Evolutionary conservation across 2,113 vertebrate species (phyloP), one percentile per base, ranked within the genome.

Genomic region (Anthoscopus minutus): DNA sequence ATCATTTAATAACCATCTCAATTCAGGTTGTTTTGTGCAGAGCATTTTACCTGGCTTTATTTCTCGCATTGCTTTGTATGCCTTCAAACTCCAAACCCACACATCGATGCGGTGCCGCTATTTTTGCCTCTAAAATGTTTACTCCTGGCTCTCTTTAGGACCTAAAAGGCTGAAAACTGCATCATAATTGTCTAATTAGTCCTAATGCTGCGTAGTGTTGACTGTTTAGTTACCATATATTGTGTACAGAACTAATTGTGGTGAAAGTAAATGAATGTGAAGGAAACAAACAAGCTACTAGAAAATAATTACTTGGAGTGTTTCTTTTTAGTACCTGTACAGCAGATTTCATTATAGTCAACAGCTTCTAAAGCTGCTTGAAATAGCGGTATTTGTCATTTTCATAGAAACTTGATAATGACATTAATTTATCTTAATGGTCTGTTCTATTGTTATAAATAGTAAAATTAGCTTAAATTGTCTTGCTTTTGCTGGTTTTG

Each of bases 361-460:
- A 99, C 99, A 99, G 99, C 98, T 99, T 98, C 98, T 99, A 99
- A 99, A 99, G 99, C 99, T 99, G 98, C 98, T 99, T 97, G 98
- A 99, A 99, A 99, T 98, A 98, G 98, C 96, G 98, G 99, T 99
- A 99, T 99, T 99, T 99, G 99, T 99, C 99, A 99, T 99, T 99
- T 99, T 99, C 99, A 99, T 99, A 99, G 99, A 99, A 99, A 99
- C 99, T 99, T 99, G 99, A 99, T 99, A 99, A 99, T 99, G 99
- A 99, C 99, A 99, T 99, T 99, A 99, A 99, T 99, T 99, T 99
- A 99, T 99, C 99, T 99, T 99, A 99, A 99, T 99, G 99, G 99
- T 98, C 98, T 98, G 98, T 98, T 99, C 99, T 99, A 99, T 99
- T 99, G 99, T 99, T 99, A 99, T 99, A 99, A 99, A 99, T 99